A percentile compares a stretch with the other conserved stretches of the same genome.
Evolutionary conservation across 2,797 vertebrate species (phyloP).

Genomic region (Enteromius trimaculatus): DNA sequence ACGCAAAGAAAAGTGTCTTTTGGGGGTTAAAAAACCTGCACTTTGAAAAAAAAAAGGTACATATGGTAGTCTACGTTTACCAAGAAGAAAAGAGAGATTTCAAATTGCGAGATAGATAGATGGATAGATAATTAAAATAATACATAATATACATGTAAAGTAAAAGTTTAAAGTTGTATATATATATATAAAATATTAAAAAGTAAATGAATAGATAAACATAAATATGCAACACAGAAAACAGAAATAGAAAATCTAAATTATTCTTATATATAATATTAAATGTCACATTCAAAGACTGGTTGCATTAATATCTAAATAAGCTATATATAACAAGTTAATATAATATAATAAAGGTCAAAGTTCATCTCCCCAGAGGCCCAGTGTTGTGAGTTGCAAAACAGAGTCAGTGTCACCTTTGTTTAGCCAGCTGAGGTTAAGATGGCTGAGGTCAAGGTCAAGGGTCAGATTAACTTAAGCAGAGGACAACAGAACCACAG

Average conservation of each 20-base stretch:
- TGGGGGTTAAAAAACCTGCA: background rate
- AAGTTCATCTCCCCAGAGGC: slow-evolving; percentile 61
- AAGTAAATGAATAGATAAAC: no score
- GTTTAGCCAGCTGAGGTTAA: slow-evolving; percentile 68
- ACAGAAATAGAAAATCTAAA: background rate
- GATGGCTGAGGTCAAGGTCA: slow-evolving; percentile 72
- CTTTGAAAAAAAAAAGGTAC: background rate
- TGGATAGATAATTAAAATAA: background rate
- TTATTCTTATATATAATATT: no score
- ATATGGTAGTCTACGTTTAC: slow-evolving; percentile 7
- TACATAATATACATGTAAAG: no score
- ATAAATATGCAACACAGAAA: no score
- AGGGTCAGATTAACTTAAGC: slow-evolving; percentile 67
- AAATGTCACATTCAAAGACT: no score
- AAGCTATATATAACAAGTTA: background rate
- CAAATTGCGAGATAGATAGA: background rate
- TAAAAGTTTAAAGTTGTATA: no score
- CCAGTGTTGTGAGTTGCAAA: background rate
- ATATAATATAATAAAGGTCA: slow-evolving; percentile 60
- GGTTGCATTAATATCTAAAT: slow-evolving; percentile 3
- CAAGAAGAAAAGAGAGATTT: background rate
- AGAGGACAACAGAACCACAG: slow-evolving; percentile 63
- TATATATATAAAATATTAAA: background rate
- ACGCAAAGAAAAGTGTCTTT: slow-evolving; percentile 19
- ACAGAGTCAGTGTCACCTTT: slow-evolving; percentile 42